Percentiles rank a stretch among this genome's conserved stretches.
These are phyloP conservation scores for Drosophila grimshawi DNA, from an alignment of 1,140 invertebrate genomes.

Conservation along the genomic window DNA sequence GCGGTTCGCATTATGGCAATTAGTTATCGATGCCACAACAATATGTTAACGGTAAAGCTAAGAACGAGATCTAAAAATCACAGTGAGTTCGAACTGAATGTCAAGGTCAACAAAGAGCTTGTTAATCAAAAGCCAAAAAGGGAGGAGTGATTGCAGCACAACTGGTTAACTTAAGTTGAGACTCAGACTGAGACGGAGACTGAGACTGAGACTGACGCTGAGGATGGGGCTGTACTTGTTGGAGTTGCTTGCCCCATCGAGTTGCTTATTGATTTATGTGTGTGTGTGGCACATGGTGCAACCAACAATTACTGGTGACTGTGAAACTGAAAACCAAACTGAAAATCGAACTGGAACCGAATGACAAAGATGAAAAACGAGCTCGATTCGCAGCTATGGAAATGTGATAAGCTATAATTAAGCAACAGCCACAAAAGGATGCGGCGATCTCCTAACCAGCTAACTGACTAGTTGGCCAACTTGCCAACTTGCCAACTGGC, in stretches of 20 bases:
- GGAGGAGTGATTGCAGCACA: neutral
- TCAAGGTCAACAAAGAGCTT: slow-evolving; percentile 37
- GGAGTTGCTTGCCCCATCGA: neutral
- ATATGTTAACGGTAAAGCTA: slow-evolving; percentile 45
- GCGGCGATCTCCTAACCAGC: neutral
- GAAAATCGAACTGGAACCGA: slow-evolving; percentile 37
- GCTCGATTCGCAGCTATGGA: slow-evolving; percentile 78
- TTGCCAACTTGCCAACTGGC: neutral
- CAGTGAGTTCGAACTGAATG: slow-evolving; percentile 21
- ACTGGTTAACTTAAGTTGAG: neutral
- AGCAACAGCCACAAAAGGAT: slow-evolving; percentile 61
- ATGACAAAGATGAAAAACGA: slow-evolving; percentile 82
- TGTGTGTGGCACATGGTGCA: slow-evolving; percentile 22
- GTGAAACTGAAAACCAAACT: slow-evolving; percentile 46
- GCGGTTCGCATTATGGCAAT: slow-evolving; percentile 56
- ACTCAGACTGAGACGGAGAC: neutral
- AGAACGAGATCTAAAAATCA: neutral
- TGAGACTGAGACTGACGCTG: too few species aligned
- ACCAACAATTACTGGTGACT: slow-evolving; percentile 43
- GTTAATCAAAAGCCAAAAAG: slow-evolving; percentile 16
- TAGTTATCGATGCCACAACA: slow-evolving; percentile 52
- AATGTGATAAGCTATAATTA: slow-evolving; percentile 84
- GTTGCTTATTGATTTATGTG: slow-evolving; percentile 61
- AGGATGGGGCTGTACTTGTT: slow-evolving; percentile 8
- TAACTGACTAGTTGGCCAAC: too few species aligned